phyloP scores from a whole-genome alignment of 1,140 invertebrate genomes.

The Macrosteles quadrilineatus region DNA sequence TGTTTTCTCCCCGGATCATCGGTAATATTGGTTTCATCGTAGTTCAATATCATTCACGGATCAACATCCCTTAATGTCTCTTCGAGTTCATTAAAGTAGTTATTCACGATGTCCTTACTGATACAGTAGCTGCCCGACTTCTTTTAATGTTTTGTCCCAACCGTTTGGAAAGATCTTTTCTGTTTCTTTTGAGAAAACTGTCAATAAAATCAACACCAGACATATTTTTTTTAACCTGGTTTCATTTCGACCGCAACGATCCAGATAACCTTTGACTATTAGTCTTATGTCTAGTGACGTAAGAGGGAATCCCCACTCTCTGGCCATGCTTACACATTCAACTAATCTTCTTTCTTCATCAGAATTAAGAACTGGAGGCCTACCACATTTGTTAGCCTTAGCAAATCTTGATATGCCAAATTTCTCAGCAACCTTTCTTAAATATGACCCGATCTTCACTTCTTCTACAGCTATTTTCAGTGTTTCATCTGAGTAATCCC shows the following conservation, averaged over 20 bases:
- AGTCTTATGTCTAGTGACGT: conserved; percentile 11
- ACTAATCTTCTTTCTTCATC: conserved; percentile 31
- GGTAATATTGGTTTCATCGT: conserved; percentile 45
- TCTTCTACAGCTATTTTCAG: conserved; percentile 29
- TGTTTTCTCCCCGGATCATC: background rate
- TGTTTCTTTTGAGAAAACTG: conserved; percentile 25
- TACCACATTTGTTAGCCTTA: conserved; percentile 7
- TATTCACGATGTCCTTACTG: conserved; percentile 35
- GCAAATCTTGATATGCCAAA: conserved; percentile 26
- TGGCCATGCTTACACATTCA: conserved; percentile 13
- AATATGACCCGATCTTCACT: conserved; percentile 28
- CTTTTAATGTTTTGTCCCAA: conserved; percentile 28
- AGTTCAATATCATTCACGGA: conserved; percentile 48
- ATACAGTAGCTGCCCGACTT: conserved; percentile 26
- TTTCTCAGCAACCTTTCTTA: conserved; percentile 32
- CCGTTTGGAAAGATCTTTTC: background rate
- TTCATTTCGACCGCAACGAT: background rate
- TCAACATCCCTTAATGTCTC: conserved; percentile 43
- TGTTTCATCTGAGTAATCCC: conserved; percentile 15
- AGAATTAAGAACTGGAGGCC: conserved; percentile 21
- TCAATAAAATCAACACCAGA: conserved; percentile 20
- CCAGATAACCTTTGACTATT: conserved; percentile 22
- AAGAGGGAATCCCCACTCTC: conserved; percentile 29
- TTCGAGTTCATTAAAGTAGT: conserved; percentile 45
- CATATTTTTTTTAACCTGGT: conserved; percentile 36